phyloP scores from a whole-genome alignment of 2,797 vertebrate species.

The Astyanax mexicanus region DNA sequence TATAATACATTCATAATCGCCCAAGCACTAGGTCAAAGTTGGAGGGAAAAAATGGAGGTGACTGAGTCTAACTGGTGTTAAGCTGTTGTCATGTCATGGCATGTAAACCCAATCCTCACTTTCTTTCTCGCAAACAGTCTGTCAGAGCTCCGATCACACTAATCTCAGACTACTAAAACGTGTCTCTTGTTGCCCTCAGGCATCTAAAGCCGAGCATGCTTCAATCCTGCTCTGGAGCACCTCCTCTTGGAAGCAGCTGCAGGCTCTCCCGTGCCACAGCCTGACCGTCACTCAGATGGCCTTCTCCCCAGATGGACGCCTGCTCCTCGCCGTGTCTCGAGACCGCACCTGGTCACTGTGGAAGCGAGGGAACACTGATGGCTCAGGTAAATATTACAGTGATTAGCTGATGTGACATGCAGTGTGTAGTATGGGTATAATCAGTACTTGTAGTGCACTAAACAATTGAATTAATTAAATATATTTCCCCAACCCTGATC shows the following conservation, averaged over 20 bases:
- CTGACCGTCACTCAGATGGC: slow-evolving; percentile 96
- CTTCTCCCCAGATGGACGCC: slow-evolving; percentile 88
- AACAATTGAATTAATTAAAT: too few relatives aligned
- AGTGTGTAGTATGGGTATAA: neutral
- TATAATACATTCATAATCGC: too few relatives aligned
- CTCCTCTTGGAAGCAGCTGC: slow-evolving; percentile 89
- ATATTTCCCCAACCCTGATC: too few relatives aligned
- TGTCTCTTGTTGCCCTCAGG: slow-evolving; percentile 71
- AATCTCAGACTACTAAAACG: neutral
- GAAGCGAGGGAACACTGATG: slow-evolving; percentile 75
- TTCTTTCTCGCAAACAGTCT: neutral
- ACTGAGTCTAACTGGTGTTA: slow-evolving; percentile 4
- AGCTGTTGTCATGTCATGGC: neutral
- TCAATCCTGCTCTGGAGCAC: slow-evolving; percentile 92
- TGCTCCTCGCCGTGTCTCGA: slow-evolving; percentile 92
- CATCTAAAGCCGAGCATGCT: slow-evolving; percentile 93
- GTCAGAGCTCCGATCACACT: neutral
- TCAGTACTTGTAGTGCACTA: too few relatives aligned
- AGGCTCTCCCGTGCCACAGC: slow-evolving; percentile 88
- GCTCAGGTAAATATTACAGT: slow-evolving; percentile 76
- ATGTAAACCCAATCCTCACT: neutral
- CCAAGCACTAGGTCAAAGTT: neutral
- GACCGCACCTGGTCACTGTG: slow-evolving; percentile 97
- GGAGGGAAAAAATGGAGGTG: neutral
- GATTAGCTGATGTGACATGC: neutral